Conservation (phyloP, 2,888 invertebrate species). For the Rhabditoides inermis region DNA sequence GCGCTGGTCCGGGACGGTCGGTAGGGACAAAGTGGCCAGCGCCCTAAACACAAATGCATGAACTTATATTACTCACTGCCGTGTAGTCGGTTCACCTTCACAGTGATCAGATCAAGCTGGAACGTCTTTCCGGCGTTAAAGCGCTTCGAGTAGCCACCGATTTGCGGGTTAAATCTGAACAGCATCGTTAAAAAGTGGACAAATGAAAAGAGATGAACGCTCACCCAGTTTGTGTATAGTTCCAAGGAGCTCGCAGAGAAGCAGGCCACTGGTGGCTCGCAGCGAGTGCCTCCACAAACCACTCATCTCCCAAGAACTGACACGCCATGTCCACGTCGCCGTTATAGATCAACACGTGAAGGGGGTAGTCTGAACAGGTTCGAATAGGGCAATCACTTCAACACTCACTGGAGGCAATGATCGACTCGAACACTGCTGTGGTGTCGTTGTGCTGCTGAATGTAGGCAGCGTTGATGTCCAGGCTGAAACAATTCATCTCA, state of each 20-base stretch:
- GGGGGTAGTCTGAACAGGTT: slow-evolving; percentile 42
- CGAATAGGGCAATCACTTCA: no score
- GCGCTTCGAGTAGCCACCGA: slow-evolving; percentile 35
- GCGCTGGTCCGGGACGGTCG: slow-evolving; percentile 72
- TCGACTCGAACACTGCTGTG: slow-evolving; percentile 31
- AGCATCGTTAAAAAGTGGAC: not conserved
- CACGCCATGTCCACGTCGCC: slow-evolving; percentile 48
- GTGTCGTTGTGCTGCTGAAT: slow-evolving; percentile 42
- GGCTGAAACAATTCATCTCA: no score
- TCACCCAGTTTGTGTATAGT: slow-evolving; percentile 20
- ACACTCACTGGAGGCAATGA: slow-evolving; percentile 6
- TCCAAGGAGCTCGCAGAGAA: slow-evolving; percentile 27
- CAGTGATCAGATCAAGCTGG: slow-evolving; percentile 30
- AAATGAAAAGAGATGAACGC: not conserved
- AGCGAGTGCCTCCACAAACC: slow-evolving; percentile 42
- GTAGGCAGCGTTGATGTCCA: slow-evolving; percentile 37
- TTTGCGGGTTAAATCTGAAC: slow-evolving; percentile 18
- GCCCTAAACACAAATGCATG: no score
- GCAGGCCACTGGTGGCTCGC: slow-evolving; percentile 17
- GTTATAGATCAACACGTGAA: slow-evolving; percentile 37
- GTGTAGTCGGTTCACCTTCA: no score
- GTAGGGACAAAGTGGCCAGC: slow-evolving; percentile 76
- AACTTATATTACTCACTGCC: no score
- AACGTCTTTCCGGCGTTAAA: slow-evolving; percentile 17
- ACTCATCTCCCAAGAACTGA: slow-evolving; percentile 42